A percentile compares a stretch with the other conserved stretches of the same genome.
phyloP scores from a whole-genome alignment of 2,113 vertebrate species.

The Murina feae region DNA sequence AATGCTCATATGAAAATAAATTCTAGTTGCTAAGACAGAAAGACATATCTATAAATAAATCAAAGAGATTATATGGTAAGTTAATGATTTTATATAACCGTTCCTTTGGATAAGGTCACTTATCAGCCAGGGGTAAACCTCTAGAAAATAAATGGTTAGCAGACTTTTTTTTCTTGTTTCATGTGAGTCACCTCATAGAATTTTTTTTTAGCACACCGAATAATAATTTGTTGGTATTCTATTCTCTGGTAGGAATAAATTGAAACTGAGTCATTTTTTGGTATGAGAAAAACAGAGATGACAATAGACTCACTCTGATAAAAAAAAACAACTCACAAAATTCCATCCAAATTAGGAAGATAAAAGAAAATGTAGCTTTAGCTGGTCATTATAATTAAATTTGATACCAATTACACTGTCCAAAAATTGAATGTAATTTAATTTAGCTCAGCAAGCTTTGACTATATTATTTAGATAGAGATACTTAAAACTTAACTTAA shows the following conservation, averaged over 20 bases:
- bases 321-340: not conserved
- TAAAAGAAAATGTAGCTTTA: slow-evolving; percentile 52
- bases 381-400: slow-evolving; percentile 55
- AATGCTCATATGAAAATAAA: not conserved
- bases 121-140: not conserved
- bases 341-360: slow-evolving; percentile 45
- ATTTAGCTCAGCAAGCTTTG: slow-evolving; percentile 47
- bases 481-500: slow-evolving; percentile 41
- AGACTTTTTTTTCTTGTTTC: not conserved
- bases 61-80: not conserved
- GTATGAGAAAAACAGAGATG: slow-evolving; percentile 38
- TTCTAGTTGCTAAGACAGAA: not conserved
- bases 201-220: not conserved
- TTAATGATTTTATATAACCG: not conserved
- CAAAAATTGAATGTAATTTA: slow-evolving; percentile 60
- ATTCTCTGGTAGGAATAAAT: slow-evolving; percentile 34
- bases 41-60: not conserved
- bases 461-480: slow-evolving; percentile 53
- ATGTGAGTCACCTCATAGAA: not conserved
- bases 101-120: not conserved
- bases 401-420: slow-evolving; percentile 44
- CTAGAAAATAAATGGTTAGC: not conserved
- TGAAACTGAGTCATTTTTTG: slow-evolving; percentile 49
- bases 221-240: slow-evolving; percentile 34
- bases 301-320: slow-evolving; percentile 20